phyloP scores from a whole-genome alignment of 1,140 invertebrate species.

The Caligus rogercresseyi region DNA sequence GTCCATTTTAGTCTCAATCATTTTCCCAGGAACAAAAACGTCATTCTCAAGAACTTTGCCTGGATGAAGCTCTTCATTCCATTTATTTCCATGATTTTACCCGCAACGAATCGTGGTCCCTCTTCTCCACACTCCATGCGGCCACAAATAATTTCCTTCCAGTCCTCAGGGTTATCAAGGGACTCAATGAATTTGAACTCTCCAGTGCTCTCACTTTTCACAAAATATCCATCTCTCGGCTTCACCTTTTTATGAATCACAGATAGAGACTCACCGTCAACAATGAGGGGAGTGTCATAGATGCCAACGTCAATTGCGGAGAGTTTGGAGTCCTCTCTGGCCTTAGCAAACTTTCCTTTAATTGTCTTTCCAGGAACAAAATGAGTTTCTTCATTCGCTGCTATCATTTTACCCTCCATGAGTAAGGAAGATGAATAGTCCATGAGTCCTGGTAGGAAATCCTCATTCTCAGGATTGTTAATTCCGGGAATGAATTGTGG shows the following conservation, averaged over 20 bases:
- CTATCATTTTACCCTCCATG: neutral
- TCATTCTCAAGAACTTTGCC: slow-evolving; percentile 42
- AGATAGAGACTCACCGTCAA: slow-evolving; percentile 10
- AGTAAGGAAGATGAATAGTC: neutral
- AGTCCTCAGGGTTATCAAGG: slow-evolving; percentile 27
- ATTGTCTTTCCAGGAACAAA: slow-evolving; percentile 2
- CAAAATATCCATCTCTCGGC: slow-evolving; percentile 39
- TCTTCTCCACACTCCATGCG: slow-evolving; percentile 40
- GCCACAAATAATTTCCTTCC: slow-evolving; percentile 44
- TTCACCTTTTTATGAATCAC: slow-evolving; percentile 18
- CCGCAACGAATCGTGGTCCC: slow-evolving; percentile 44
- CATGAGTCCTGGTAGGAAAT: neutral
- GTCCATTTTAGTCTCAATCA: slow-evolving; percentile 37
- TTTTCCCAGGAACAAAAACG: slow-evolving; percentile 43
- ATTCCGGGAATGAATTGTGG: slow-evolving; percentile 44
- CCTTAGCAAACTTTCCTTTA: neutral
- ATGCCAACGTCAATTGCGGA: neutral
- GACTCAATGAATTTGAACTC: neutral
- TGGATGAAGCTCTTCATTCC: slow-evolving; percentile 41
- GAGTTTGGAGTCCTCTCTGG: neutral
- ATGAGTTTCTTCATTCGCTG: neutral
- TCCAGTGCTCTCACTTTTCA: slow-evolving; percentile 38
- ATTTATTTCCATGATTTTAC: slow-evolving; percentile 44
- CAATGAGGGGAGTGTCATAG: slow-evolving; percentile 15
- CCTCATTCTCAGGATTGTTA: slow-evolving; percentile 29